Evolutionary conservation across 2,113 vertebrate species (phyloP).

Genomic region (Rhinichthys klamathensis): DNA sequence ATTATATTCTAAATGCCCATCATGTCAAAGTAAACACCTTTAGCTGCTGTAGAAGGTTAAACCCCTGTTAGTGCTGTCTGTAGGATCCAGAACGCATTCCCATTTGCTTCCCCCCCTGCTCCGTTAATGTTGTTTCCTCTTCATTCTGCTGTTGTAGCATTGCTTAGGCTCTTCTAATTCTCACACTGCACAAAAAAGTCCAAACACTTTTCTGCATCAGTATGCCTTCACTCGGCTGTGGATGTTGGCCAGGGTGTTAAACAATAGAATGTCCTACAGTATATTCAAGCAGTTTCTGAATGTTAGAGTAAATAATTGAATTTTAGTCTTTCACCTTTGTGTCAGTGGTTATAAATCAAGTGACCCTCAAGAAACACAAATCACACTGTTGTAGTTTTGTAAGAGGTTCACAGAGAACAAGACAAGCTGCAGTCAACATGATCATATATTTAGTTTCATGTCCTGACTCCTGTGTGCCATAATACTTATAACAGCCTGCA

Average conservation of each 20-base stretch:
- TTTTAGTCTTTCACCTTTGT: neutral
- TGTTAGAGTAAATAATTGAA: neutral
- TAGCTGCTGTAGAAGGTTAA: neutral
- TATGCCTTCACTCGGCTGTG: neutral
- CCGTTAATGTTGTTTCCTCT: slow-evolving; percentile 47
- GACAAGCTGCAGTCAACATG: neutral
- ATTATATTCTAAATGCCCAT: neutral
- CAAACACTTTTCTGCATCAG: neutral
- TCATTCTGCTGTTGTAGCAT: slow-evolving; percentile 30
- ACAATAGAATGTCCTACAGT: neutral
- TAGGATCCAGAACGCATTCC: slow-evolving; percentile 32
- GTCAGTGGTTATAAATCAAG: neutral
- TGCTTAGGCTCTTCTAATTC: slow-evolving; percentile 7
- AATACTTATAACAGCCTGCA: slow-evolving; percentile 7
- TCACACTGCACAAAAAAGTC: neutral
- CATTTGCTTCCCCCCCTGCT: neutral
- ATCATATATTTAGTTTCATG: neutral
- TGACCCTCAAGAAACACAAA: neutral
- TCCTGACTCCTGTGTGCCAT: slow-evolving; percentile 22
- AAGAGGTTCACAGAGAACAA: neutral
- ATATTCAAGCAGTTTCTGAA: neutral
- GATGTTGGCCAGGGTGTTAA: slow-evolving; percentile 12
- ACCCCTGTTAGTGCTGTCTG: slow-evolving; percentile 35
- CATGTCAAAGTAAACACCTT: neutral
- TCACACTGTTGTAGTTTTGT: neutral